Evolutionary conservation across 2,888 invertebrate genomes (phyloP).

Genomic region (Oxystoma pomonae): DNA sequence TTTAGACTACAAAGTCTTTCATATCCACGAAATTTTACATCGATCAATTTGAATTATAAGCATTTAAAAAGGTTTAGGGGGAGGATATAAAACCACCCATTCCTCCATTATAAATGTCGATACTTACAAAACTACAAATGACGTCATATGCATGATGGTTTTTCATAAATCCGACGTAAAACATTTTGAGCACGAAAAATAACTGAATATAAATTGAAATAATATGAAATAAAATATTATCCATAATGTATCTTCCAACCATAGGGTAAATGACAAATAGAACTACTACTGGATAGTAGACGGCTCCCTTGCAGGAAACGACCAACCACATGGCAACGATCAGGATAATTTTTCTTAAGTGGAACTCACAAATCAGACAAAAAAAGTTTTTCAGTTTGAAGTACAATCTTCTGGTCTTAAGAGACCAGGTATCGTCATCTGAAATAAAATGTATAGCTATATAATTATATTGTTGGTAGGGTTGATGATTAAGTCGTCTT

Average conservation of each 20-base stretch:
- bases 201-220: not conserved
- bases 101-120: not conserved
- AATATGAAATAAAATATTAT: not conserved
- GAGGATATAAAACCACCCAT: too few species aligned
- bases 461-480: not conserved
- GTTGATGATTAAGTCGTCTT: not conserved
- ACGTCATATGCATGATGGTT: not conserved
- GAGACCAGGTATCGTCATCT: not conserved
- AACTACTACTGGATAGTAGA: not conserved
- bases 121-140: constrained; percentile 1
- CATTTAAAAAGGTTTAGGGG: too few species aligned
- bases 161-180: not conserved
- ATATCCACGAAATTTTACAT: too few species aligned
- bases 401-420: not conserved
- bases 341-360: not conserved
- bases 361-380: constrained; percentile 1
- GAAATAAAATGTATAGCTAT: too few species aligned
- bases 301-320: not conserved
- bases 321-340: not conserved
- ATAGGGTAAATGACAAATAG: not conserved
- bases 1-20: too few species aligned
- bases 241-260: not conserved
- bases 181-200: not conserved
- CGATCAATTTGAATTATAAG: too few species aligned
- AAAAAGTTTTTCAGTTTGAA: not conserved